Evolutionary conservation across 2,113 vertebrate genomes (phyloP).

Genomic region (Malurus melanocephalus): DNA sequence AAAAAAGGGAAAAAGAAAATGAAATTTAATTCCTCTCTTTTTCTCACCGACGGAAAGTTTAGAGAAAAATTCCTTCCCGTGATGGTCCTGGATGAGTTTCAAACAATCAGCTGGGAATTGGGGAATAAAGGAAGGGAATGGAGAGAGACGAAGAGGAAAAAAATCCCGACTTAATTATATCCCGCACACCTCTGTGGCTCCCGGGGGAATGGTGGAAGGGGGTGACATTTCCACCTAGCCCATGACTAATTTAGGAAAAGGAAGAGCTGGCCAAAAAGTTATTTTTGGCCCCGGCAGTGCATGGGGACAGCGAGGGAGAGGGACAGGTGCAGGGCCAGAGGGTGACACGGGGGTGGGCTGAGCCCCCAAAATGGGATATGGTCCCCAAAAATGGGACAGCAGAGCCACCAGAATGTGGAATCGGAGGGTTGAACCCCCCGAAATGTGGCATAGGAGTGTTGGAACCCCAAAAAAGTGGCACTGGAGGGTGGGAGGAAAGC

Average conservation of each 20-base stretch:
- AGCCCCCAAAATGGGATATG: background rate
- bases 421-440: fast-evolving
- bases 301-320: background rate
- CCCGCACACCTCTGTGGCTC: background rate
- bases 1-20: background rate
- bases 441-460: background rate
- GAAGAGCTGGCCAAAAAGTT: constrained; percentile 3
- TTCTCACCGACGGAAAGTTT: background rate
- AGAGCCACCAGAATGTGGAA: background rate
- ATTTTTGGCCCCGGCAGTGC: constrained; percentile 19
- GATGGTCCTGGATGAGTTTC: background rate
- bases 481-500: background rate
- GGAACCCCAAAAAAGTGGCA: background rate
- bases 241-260: constrained; percentile 76
- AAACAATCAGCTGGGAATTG: background rate
- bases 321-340: constrained; percentile 60
- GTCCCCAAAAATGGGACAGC: background rate
- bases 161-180: background rate
- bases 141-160: background rate
- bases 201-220: background rate
- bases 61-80: background rate
- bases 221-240: constrained; percentile 50
- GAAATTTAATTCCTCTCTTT: fast-evolving
- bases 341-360: fast-evolving
- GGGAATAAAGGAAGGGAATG: background rate